These are phyloP conservation scores for Enteromius unitaeniatus DNA, from an alignment of 2,797 vertebrate genomes.

Conservation along the genomic window DNA sequence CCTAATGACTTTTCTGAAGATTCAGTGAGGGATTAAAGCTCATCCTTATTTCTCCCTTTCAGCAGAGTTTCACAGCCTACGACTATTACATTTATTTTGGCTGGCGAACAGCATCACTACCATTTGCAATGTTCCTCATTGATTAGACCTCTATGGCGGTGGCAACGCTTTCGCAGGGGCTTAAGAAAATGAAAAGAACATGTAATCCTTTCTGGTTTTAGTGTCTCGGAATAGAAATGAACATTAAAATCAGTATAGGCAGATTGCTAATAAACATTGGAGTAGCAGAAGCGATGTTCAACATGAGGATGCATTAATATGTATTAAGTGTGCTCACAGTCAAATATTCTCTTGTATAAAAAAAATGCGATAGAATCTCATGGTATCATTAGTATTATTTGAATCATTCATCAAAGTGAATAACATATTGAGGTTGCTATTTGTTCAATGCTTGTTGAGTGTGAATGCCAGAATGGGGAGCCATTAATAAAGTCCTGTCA, in stretches of 20 bases:
- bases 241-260: constrained; percentile 18
- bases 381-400: constrained; percentile 51
- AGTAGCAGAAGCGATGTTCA: constrained; percentile 14
- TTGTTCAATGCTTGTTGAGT: constrained; percentile 59
- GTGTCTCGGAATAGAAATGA: constrained; percentile 11
- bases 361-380: constrained; percentile 39
- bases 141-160: constrained; percentile 48
- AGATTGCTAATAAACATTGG: constrained; percentile 31
- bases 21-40: constrained; percentile 68
- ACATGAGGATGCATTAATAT: constrained; percentile 22
- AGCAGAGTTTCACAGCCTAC: constrained; percentile 52
- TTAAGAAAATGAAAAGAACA: constrained; percentile 33
- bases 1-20: constrained; percentile 79
- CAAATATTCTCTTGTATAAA: constrained; percentile 45
- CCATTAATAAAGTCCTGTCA: constrained; percentile 60
- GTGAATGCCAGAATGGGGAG: constrained; percentile 52
- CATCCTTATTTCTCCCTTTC: constrained; percentile 64
- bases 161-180: not conserved
- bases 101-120: constrained; percentile 56
- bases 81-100: constrained; percentile 62
- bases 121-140: constrained; percentile 65
- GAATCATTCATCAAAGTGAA: constrained; percentile 57
- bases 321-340: constrained; percentile 21
- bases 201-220: constrained; percentile 19
- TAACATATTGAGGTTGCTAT: constrained; percentile 52